A percentile compares a stretch with the other conserved stretches of the same genome.
Evolutionary conservation across 2,113 vertebrate species (phyloP).

Genomic region (Crotalus horridus): DNA sequence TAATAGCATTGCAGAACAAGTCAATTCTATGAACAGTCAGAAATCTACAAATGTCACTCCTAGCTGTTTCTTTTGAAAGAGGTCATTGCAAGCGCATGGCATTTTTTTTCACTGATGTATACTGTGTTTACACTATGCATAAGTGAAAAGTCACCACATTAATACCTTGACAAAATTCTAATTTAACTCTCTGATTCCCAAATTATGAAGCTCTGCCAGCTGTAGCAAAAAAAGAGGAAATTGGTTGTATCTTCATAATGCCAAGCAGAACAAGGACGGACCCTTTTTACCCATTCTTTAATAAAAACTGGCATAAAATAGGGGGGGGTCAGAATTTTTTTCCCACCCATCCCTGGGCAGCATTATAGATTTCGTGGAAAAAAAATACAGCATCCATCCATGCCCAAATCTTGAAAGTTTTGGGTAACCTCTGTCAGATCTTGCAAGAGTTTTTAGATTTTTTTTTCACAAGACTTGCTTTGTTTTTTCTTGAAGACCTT

Average conservation of each 20-base stretch:
- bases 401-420: neutral
- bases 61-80: neutral
- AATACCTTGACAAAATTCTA: neutral
- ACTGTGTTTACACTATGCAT: neutral
- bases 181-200: neutral
- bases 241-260: neutral
- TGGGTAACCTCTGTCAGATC: neutral
- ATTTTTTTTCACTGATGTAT: neutral
- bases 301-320: neutral
- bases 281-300: neutral
- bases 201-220: neutral
- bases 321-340: neutral
- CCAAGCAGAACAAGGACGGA: neutral
- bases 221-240: neutral
- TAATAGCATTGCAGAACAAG: neutral
- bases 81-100: neutral
- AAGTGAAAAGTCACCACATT: neutral
- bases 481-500: too few species aligned
- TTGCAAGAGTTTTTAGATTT: neutral
- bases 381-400: neutral
- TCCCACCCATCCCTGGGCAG: neutral
- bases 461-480: neutral
- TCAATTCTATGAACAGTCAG: neutral
- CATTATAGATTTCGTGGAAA: neutral
- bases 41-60: neutral